Percentiles rank a stretch among this genome's conserved stretches.
Conservation (phyloP, 53 echinoderm and acorn worm genomes). For the Echinarachnius parma region DNA sequence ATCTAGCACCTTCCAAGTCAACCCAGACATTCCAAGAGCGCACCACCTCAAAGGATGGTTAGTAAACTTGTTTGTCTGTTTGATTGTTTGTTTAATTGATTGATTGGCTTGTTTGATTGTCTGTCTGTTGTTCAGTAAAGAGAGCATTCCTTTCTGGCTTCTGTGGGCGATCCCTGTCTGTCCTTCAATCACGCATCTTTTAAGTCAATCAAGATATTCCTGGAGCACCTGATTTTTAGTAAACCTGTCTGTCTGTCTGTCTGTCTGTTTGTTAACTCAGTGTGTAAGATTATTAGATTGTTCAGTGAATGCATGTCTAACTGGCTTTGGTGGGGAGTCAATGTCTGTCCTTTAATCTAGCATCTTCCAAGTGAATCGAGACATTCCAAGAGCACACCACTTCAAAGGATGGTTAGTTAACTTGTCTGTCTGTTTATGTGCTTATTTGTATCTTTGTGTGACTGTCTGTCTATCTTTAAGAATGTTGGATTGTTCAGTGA, state of each 20-base stretch:
- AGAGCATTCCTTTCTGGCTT: slow-evolving; percentile 86
- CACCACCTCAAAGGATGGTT: slow-evolving; percentile 95
- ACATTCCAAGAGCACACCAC: slow-evolving; percentile 86
- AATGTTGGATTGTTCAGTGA: too few species aligned
- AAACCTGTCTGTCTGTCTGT: too few species aligned
- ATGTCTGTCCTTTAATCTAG: too few species aligned
- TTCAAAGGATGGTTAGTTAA: slow-evolving; percentile 96
- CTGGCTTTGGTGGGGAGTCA: too few species aligned
- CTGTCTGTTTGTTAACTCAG: too few species aligned
- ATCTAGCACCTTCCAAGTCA: slow-evolving; percentile 74
- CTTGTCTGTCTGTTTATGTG: too few species aligned
- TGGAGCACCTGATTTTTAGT: neutral
- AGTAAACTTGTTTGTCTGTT: too few species aligned
- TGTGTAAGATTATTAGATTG: too few species aligned
- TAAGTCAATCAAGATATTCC: neutral
- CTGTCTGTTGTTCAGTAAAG: slow-evolving; percentile 45
- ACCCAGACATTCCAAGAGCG: slow-evolving; percentile 94
- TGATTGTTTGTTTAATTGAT: too few species aligned
- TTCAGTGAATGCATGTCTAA: too few species aligned
- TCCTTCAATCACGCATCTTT: slow-evolving; percentile 63
- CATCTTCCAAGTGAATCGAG: slow-evolving; percentile 89
- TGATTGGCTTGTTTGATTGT: neutral
- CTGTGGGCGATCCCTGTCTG: slow-evolving; percentile 79
- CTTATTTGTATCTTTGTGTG: too few species aligned
- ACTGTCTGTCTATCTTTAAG: too few species aligned